Evolutionary conservation across 1,140 invertebrate genomes (phyloP), one percentile per base, ranked within the genome.

Genomic region (Aphaenogaster floridana): DNA sequence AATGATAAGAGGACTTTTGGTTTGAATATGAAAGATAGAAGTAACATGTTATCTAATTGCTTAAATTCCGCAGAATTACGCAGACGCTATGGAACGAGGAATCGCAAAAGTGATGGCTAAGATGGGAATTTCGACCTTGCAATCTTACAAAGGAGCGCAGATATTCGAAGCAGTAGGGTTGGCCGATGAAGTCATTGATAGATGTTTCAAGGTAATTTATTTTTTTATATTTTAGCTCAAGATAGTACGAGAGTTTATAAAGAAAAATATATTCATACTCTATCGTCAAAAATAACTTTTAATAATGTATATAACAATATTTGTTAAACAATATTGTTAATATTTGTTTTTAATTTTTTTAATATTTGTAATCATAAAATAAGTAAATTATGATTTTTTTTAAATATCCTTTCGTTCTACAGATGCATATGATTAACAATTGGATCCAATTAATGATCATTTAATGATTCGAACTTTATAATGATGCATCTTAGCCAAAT

Each of bases 91-190:
- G 92, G 98, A 98, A 93, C 97, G 97, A 13, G 98, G 98, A 77
- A 97, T 98, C 81, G 96, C 98, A 1, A 98, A 98, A 94, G 97
- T 99, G 0, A 99, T 99, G 99, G 99, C 99, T 1, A 99, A 99
- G 95, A 99, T 99, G 99, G 99, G 99, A 57, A 99, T 99, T 93
- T 99, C 99, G 61, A 99, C 99, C 0, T 95, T 99, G 21, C 99
- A 99, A 94, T 99, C 99, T n/a, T 99, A 99, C 95, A 99, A 99
- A 96, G 98, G 99, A 89, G 99, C 99, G 5, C 99, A 99, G 96
- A 99, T 99, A 90, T 99, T 99, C 94, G 99, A 99, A 96, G 99
- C 99, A 36, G 99, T 99, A 39, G 99, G 99, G 15, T 95, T 99
- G 8, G 97, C 97, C 59, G 96, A 98, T 87, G 98, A 99, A 94